Conservation (phyloP, 2,113 vertebrate species). For the Pachypanchax playfairii region DNA sequence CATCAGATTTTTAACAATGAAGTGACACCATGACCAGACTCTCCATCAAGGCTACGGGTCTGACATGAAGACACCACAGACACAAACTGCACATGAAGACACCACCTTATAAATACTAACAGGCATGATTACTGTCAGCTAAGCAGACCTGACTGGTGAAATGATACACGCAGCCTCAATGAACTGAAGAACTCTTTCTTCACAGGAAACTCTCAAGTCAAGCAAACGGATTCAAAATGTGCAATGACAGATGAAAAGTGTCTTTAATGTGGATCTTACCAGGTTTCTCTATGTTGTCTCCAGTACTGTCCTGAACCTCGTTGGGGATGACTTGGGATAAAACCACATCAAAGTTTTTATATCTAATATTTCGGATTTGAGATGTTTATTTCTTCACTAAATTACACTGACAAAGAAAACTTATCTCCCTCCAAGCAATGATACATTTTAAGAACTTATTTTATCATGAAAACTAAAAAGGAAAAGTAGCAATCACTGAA, state of each 20-base stretch:
- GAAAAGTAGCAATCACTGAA: background rate
- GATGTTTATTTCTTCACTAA: slow-evolving; percentile 1
- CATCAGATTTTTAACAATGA: too few relatives aligned
- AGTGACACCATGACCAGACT: slow-evolving; percentile 42
- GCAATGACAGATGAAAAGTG: slow-evolving; percentile 42
- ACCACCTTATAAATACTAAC: slow-evolving; percentile 18
- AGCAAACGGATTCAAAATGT: slow-evolving; percentile 48
- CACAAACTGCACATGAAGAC: slow-evolving; percentile 33
- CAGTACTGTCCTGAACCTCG: slow-evolving; percentile 81
- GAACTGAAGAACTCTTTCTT: slow-evolving; percentile 24
- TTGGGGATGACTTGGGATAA: slow-evolving; percentile 81
- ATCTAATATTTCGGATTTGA: slow-evolving; percentile 23
- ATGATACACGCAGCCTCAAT: slow-evolving; percentile 47
- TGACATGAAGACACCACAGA: slow-evolving; percentile 37
- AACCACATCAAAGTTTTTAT: slow-evolving; percentile 72
- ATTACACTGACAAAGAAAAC: background rate
- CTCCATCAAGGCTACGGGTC: slow-evolving; percentile 39
- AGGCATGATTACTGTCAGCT: slow-evolving; percentile 33
- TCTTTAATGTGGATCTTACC: slow-evolving; percentile 71
- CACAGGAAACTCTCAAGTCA: slow-evolving; percentile 39
- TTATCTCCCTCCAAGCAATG: background rate
- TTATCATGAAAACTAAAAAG: too few relatives aligned
- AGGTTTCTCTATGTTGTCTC: slow-evolving; percentile 81
- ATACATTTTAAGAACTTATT: background rate
- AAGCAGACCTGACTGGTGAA: slow-evolving; percentile 36